Evolutionary conservation across 2,888 invertebrate species (phyloP).

Genomic region (Diaphora mendica): DNA sequence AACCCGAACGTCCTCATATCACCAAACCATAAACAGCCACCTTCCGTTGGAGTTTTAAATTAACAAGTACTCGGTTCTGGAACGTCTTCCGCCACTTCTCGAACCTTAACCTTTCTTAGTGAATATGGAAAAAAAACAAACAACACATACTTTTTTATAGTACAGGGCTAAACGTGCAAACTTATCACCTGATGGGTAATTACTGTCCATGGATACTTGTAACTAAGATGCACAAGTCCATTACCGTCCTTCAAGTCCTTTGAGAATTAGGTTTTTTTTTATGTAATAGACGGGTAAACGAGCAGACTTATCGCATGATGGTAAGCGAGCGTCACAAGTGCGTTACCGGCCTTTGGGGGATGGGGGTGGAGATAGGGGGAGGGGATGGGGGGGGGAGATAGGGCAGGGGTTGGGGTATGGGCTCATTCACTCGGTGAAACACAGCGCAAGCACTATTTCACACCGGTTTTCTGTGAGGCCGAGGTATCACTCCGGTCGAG

Average conservation of each 20-base stretch:
- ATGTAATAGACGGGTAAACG: no score
- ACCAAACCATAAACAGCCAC: not conserved
- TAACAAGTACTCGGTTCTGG: not conserved
- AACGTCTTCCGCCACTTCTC: slow-evolving; percentile 29
- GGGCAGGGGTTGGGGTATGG: no score
- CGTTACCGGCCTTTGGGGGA: no score
- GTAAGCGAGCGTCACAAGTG: no score
- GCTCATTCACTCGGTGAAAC: no score
- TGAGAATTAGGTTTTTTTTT: no score
- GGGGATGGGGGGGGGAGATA: no score
- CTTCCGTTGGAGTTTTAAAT: not conserved
- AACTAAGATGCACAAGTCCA: not conserved
- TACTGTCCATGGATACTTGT: not conserved
- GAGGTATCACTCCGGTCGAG: no score
- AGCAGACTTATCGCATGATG: no score
- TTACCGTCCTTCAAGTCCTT: not conserved
- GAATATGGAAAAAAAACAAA: not conserved
- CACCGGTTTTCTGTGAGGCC: no score
- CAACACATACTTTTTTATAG: not conserved
- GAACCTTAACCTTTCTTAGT: slow-evolving; percentile 39
- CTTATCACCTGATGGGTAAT: not conserved
- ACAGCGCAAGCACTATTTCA: no score
- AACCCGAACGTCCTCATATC: not conserved
- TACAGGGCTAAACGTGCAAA: not conserved
- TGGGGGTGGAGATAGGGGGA: no score